These are phyloP conservation scores for Orchesella cincta DNA, from an alignment of 1,140 invertebrate species.

Conservation along the genomic window DNA sequence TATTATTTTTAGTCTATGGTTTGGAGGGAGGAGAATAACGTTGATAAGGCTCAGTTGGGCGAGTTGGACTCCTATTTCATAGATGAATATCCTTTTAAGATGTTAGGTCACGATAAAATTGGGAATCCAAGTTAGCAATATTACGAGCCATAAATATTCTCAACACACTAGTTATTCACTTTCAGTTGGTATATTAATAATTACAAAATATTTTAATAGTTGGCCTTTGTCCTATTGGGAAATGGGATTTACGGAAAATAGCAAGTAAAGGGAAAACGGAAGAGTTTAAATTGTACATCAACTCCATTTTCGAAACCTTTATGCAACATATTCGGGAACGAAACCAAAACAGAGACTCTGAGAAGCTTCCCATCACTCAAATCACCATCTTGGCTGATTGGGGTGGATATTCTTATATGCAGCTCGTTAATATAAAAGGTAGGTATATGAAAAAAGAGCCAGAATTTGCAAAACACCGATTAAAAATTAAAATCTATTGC, in stretches of 20 bases:
- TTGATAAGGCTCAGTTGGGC: not conserved
- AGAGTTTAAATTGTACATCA: conserved; percentile 17
- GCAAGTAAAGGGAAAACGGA: not conserved
- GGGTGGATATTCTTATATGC: conserved; percentile 16
- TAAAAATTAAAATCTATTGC: not conserved
- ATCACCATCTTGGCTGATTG: not conserved
- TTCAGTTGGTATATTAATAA: too few species aligned
- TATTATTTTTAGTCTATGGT: not conserved
- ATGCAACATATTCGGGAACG: not conserved
- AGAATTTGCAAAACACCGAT: too few species aligned
- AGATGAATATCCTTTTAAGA: not conserved
- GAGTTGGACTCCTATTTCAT: not conserved
- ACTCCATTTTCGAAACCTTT: not conserved
- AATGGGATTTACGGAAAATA: conserved; percentile 22
- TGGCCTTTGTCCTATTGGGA: conserved; percentile 12
- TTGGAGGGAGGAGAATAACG: conserved; percentile 21
- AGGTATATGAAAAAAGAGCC: too few species aligned
- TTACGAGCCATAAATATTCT: too few species aligned
- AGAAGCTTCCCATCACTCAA: not conserved
- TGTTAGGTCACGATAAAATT: not conserved
- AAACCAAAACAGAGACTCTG: not conserved
- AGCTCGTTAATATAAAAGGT: not conserved
- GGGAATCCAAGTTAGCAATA: not conserved
- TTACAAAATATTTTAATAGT: too few species aligned
- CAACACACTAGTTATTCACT: too few species aligned